Evolutionary conservation across 2,888 invertebrate species (phyloP).

Genomic region (Onthophagus sagittarius): DNA sequence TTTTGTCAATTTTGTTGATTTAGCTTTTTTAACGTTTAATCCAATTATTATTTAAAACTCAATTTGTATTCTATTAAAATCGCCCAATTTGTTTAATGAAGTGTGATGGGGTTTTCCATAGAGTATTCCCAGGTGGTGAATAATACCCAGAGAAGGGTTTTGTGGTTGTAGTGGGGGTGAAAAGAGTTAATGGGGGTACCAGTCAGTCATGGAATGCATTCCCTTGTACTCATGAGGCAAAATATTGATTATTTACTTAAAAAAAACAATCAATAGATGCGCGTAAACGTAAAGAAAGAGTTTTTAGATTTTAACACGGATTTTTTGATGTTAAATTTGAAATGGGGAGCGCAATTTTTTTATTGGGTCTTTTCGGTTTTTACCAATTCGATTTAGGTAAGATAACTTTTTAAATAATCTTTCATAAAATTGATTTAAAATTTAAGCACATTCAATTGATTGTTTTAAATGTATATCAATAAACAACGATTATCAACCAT

Average conservation of each 20-base stretch:
- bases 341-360: not conserved
- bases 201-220: not conserved
- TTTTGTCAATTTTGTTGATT: too few relatives aligned
- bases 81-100: not conserved
- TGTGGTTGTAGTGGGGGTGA: not conserved
- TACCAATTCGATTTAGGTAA: not conserved
- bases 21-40: too few relatives aligned
- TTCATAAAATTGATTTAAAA: not conserved
- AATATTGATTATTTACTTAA: constrained; percentile 25
- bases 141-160: too few relatives aligned
- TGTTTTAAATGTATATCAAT: constrained; percentile 97
- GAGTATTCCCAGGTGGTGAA: not conserved
- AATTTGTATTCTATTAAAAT: constrained; percentile 10
- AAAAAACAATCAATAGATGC: constrained; percentile 16
- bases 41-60: not conserved
- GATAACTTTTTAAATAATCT: not conserved
- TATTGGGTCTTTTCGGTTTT: not conserved
- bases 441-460: constrained; percentile 69
- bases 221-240: constrained; percentile 16
- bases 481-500: constrained; percentile 78
- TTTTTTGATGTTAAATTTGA: not conserved
- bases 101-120: not conserved
- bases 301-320: not conserved
- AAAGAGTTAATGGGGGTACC: not conserved
- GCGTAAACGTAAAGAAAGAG: not conserved